A percentile compares a stretch with the other conserved stretches of the same genome.
phyloP scores from a whole-genome alignment of 2,797 vertebrate species.

The Botia almorhae region DNA sequence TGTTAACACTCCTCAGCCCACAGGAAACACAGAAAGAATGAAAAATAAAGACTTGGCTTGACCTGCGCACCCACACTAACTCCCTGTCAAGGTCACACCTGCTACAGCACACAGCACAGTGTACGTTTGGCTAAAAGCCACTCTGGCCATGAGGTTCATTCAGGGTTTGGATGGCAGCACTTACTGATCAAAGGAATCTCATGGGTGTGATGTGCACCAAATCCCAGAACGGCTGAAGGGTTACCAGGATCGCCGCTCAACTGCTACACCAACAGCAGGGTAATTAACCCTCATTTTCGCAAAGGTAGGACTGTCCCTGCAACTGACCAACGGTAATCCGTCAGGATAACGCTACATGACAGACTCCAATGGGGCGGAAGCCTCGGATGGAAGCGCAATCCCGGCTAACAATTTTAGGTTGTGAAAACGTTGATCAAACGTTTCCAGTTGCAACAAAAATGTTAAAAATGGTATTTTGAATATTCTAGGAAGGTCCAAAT shows the following conservation, averaged over 20 bases:
- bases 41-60: slow-evolving; percentile 40
- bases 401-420: too few species aligned
- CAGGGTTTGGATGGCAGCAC: slow-evolving; percentile 38
- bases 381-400: neutral
- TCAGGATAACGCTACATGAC: slow-evolving; percentile 30
- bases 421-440: too few species aligned
- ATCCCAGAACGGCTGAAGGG: slow-evolving; percentile 19
- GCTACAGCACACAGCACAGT: slow-evolving; percentile 36
- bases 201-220: slow-evolving; percentile 25
- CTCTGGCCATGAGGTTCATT: slow-evolving; percentile 37
- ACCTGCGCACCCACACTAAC: slow-evolving; percentile 44
- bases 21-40: slow-evolving; percentile 29
- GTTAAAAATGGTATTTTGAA: too few species aligned
- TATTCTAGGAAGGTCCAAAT: too few species aligned
- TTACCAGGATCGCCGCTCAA: slow-evolving; percentile 21
- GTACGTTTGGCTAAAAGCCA: slow-evolving; percentile 35
- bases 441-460: too few species aligned
- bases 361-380: slow-evolving; percentile 15
- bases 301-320: slow-evolving; percentile 31
- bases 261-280: slow-evolving; percentile 38
- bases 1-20: slow-evolving; percentile 8
- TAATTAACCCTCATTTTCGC: slow-evolving; percentile 34
- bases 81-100: slow-evolving; percentile 56
- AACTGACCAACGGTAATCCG: slow-evolving; percentile 8
- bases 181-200: slow-evolving; percentile 44